These are phyloP conservation scores for Intellagama lesueurii DNA, from an alignment of 2,797 vertebrate species.

Conservation along the genomic window DNA sequence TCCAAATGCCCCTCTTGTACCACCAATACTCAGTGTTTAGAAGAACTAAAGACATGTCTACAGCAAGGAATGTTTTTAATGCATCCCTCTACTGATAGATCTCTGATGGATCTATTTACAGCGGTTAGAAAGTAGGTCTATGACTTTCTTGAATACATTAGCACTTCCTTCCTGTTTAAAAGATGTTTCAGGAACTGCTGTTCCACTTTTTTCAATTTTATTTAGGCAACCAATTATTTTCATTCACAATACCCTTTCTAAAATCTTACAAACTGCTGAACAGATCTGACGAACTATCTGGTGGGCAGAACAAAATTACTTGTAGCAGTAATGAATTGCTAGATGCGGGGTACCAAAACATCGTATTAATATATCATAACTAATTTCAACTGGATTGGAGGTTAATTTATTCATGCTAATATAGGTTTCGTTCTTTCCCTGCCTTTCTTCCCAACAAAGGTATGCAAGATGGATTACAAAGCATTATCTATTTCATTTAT, in stretches of 20 bases:
- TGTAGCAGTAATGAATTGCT: background rate
- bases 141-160: conserved; percentile 1
- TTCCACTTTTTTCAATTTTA: background rate
- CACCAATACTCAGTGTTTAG: background rate
- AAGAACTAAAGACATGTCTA: conserved; percentile 9
- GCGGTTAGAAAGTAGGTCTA: background rate
- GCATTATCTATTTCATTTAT: too few species aligned
- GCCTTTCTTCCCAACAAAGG: too few species aligned
- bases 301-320: background rate
- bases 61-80: conserved; percentile 10
- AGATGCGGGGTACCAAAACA: background rate
- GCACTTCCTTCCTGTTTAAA: conserved; percentile 2
- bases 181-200: background rate
- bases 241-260: background rate
- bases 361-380: background rate
- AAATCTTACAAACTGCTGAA: conserved; percentile 4
- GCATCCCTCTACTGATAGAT: background rate
- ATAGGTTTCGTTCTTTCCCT: too few species aligned
- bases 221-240: background rate
- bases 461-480: too few species aligned
- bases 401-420: background rate
- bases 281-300: background rate
- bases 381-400: background rate
- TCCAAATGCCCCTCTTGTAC: background rate
- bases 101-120: conserved; percentile 15